Conservation (phyloP, 1,140 invertebrate genomes). For the Hestina assimilis region DNA sequence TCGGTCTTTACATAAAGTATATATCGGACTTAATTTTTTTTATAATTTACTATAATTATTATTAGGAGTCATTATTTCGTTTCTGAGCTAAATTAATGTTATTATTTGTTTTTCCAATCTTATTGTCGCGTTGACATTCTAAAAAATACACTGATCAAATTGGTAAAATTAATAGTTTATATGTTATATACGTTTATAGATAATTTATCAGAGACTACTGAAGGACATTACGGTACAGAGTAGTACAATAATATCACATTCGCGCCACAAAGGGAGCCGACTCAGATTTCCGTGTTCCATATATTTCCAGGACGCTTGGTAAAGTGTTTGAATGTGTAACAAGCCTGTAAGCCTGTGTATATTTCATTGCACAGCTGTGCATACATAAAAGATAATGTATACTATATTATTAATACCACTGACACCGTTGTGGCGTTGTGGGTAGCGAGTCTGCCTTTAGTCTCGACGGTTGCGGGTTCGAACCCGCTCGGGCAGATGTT, state of each 20-base stretch:
- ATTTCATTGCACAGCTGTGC: neutral
- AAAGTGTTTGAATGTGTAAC: conserved; percentile 17
- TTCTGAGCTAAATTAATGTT: too few species aligned
- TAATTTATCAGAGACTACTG: neutral
- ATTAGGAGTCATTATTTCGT: too few species aligned
- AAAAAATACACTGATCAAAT: neutral
- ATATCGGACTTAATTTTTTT: too few species aligned
- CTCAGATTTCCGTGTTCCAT: conserved; percentile 23
- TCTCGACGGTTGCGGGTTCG: too few species aligned
- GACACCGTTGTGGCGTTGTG: neutral
- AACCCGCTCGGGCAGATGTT: too few species aligned
- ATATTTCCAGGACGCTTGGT: conserved; percentile 20
- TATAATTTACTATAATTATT: too few species aligned
- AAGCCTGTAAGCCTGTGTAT: neutral
- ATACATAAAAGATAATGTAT: neutral
- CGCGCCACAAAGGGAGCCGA: conserved; percentile 10
- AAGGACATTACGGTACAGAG: neutral
- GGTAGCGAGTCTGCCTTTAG: too few species aligned
- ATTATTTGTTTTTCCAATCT: too few species aligned
- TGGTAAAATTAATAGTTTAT: neutral
- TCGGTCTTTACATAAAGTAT: too few species aligned
- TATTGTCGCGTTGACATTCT: neutral
- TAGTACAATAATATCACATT: conserved; percentile 12
- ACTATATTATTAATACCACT: neutral
- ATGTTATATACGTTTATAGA: neutral